phyloP scores from a whole-genome alignment of 2,113 vertebrate genomes.

The Daboia siamensis region DNA sequence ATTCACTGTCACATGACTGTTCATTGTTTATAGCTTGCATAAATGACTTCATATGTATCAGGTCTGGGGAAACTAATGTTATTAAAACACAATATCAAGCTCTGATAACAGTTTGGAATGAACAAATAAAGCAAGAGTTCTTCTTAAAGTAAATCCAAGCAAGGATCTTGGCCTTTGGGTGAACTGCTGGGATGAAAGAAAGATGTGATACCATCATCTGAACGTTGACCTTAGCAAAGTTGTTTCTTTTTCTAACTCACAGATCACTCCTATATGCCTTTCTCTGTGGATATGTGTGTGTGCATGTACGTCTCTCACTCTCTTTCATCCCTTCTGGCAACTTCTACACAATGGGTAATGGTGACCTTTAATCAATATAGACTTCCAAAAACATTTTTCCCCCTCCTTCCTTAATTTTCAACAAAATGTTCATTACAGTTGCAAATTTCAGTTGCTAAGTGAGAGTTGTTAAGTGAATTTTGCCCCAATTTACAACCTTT shows the following conservation, averaged over 20 bases:
- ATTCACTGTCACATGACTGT: conserved; percentile 72
- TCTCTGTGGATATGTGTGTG: conserved; percentile 1
- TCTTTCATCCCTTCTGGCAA: conserved; percentile 56
- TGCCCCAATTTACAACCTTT: background rate
- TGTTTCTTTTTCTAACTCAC: conserved; percentile 68
- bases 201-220: conserved; percentile 72
- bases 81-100: conserved; percentile 74
- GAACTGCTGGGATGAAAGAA: conserved; percentile 72
- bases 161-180: conserved; percentile 67
- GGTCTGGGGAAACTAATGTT: conserved; percentile 69
- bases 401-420: conserved; percentile 6
- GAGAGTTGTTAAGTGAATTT: background rate
- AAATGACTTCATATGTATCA: conserved; percentile 73
- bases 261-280: conserved; percentile 49
- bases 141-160: conserved; percentile 69
- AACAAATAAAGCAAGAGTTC: conserved; percentile 74
- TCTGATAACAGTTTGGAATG: conserved; percentile 71
- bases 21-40: conserved; percentile 71
- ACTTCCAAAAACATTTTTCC: conserved; percentile 20
- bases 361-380: conserved; percentile 45
- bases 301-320: background rate
- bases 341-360: conserved; percentile 49
- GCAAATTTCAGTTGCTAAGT: background rate
- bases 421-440: background rate
- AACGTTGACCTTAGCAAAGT: conserved; percentile 69